phyloP scores from a whole-genome alignment of 92 coral and sea anemone species.

The Siderastrea siderea region DNA sequence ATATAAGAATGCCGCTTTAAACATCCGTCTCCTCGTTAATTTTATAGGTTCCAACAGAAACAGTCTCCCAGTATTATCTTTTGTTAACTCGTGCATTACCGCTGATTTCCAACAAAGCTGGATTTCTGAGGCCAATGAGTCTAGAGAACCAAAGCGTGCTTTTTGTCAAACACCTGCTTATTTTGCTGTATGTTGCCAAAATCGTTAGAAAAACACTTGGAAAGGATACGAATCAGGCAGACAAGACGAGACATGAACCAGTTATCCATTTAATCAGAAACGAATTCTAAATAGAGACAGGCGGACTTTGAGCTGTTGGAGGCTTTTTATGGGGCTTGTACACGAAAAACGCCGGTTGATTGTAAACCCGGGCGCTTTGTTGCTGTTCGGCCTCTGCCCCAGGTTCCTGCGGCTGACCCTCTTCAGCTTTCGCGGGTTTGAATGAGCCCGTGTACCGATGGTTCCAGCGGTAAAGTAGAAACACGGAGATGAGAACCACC shows the following conservation, averaged over 20 bases:
- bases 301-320: conserved; percentile 51
- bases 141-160: too few relatives aligned
- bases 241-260: neutral
- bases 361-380: conserved; percentile 52
- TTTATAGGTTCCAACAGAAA: too few relatives aligned
- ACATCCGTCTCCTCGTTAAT: too few relatives aligned
- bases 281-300: conserved; percentile 36
- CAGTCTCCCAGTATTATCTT: too few relatives aligned
- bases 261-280: neutral
- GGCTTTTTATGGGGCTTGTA: conserved; percentile 70
- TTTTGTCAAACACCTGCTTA: too few relatives aligned
- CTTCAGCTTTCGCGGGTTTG: conserved; percentile 69
- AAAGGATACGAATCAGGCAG: neutral
- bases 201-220: neutral
- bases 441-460: conserved; percentile 83
- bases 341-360: conserved; percentile 78
- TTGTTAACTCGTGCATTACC: too few relatives aligned
- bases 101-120: too few relatives aligned
- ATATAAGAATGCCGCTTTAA: too few relatives aligned
- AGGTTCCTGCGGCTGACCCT: conserved; percentile 47
- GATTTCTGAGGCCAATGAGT: too few relatives aligned
- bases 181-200: neutral
- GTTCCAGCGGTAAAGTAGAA: conserved; percentile 84
- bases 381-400: conserved; percentile 25
- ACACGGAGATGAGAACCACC: conserved; percentile 63